Evolutionary conservation across 2,113 vertebrate genomes (phyloP).

Genomic region (Chascanopsetta lugubris): DNA sequence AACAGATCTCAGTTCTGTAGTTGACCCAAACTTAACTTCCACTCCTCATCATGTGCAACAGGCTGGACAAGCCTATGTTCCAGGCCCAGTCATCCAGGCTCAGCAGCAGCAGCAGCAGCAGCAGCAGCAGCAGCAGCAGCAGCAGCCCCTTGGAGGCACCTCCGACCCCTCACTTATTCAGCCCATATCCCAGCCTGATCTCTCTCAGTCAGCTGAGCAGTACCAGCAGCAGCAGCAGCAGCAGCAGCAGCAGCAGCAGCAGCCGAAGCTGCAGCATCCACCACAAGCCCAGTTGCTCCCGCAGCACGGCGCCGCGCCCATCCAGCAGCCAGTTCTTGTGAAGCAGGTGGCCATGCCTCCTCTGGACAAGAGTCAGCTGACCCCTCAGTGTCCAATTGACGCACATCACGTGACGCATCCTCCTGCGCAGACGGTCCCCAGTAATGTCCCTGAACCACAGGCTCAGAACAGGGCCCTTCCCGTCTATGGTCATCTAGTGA

Average conservation of each 20-base stretch:
- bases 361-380: constrained; percentile 57
- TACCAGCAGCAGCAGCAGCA: constrained; percentile 71
- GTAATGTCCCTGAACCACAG: constrained; percentile 54
- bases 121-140: constrained; percentile 65
- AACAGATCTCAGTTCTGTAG: constrained; percentile 38
- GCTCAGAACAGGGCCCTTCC: constrained; percentile 52
- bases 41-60: constrained; percentile 62
- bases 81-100: constrained; percentile 54
- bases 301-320: constrained; percentile 50
- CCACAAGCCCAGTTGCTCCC: constrained; percentile 53
- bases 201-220: constrained; percentile 56
- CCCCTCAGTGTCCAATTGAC: constrained; percentile 50
- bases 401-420: constrained; percentile 50
- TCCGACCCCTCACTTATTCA: constrained; percentile 58
- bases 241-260: constrained; percentile 62
- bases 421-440: constrained; percentile 40
- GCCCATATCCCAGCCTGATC: constrained; percentile 44
- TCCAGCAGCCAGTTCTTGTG: constrained; percentile 46
- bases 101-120: constrained; percentile 64
- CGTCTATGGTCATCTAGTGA: constrained; percentile 63
- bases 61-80: constrained; percentile 47
- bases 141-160: constrained; percentile 47
- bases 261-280: constrained; percentile 30
- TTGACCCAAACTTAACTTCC: constrained; percentile 45
- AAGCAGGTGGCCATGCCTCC: constrained; percentile 51